Evolutionary conservation across 1,140 invertebrate species (phyloP), one percentile per base, ranked within the genome.

Genomic region (Drosophila navojoa): DNA sequence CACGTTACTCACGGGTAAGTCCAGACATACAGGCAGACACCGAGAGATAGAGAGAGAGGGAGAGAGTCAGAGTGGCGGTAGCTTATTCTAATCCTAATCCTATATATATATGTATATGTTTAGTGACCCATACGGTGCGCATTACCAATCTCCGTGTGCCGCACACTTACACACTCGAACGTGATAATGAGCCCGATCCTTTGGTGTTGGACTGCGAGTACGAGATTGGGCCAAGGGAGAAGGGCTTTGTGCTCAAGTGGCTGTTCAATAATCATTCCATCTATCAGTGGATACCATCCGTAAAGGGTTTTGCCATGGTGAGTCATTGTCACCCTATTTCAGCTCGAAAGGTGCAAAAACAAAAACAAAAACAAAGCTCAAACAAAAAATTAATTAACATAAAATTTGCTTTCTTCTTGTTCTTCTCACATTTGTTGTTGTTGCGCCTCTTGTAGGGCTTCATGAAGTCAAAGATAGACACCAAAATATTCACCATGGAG

Each of bases 261-360:
- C 71, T 91, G 55, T 91, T 92, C 50, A 92, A 92, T 64, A 91
- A 90, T 73, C 79, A 91, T 58, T 91, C 85, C 68, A 92, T 92
- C 77, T 92, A 92, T 71, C 91, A 92, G 60, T 92, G 91, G 91
- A 92, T 92, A 81, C 91, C 91, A 59, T 81, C 81, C 55, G 86
- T 91, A 45, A 92, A 92, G 66, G 89, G 89, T 54, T 92, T 91
- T 73, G 84, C 91, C 64, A 91, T 92, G 90, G 91, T 92, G 86
- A 91, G 81, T 84, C 84, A 52, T 16, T 32, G 61, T 57, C 63
- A 59, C 61, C 64, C 66, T 52, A 50, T 38, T 57, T 19, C 19
- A 49, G 7, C 45, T 25, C 47, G 9, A 38, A 16, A n/a, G 15
- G 38, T 53, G 54, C 52, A 27, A 58, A 54, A 47, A 27, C 53